A percentile compares a stretch with the other conserved stretches of the same genome.
phyloP scores from a whole-genome alignment of 1,140 invertebrate species.

The Drosophila triauraria region DNA sequence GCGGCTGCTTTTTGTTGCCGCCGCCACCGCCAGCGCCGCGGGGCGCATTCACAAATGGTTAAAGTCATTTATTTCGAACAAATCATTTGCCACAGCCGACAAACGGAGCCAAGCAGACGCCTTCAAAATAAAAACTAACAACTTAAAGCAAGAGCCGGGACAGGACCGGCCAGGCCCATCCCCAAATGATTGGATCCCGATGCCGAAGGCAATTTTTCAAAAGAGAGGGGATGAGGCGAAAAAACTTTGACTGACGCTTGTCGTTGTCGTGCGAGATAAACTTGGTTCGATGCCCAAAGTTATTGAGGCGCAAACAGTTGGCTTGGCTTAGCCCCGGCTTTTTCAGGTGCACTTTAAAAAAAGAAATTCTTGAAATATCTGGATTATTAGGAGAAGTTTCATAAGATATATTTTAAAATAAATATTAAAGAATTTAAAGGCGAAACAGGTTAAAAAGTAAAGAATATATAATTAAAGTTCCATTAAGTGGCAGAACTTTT shows the following conservation, averaged over 20 bases:
- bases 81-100: conserved; percentile 72
- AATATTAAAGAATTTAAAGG: not conserved
- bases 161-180: conserved; percentile 21
- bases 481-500: too few species aligned
- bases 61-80: conserved; percentile 81
- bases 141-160: conserved; percentile 52
- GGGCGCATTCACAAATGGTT: conserved; percentile 62
- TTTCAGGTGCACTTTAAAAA: conserved; percentile 2
- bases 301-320: conserved; percentile 81
- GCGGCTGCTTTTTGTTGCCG: conserved; percentile 47
- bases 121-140: conserved; percentile 62
- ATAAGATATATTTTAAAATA: too few species aligned
- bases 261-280: conserved; percentile 73
- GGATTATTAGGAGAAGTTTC: too few species aligned
- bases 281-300: conserved; percentile 75
- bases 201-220: conserved; percentile 69
- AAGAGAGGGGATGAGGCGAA: conserved; percentile 23
- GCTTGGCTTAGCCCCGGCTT: conserved; percentile 35
- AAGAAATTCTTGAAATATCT: not conserved
- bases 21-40: conserved; percentile 13
- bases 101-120: conserved; percentile 24
- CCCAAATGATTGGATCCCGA: conserved; percentile 28
- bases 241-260: conserved; percentile 80
- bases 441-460: not conserved
- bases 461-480: too few species aligned